Evolutionary conservation across 2,888 invertebrate genomes (phyloP).

Genomic region (Coecobrya sp.): DNA sequence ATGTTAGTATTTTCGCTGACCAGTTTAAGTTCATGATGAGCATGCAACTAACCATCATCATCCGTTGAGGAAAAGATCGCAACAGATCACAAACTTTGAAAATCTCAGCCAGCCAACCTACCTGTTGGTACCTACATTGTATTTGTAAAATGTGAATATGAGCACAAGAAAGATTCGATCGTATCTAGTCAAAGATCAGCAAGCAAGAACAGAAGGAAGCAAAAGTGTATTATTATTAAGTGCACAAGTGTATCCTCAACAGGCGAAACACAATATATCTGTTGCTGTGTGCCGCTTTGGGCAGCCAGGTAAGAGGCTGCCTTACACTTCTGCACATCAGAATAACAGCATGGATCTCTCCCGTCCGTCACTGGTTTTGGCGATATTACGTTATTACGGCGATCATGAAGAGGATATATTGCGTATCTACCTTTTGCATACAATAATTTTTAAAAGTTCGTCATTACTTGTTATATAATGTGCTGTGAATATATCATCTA

Average conservation of each 20-base stretch:
- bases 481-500: constrained; percentile 10
- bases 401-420: background rate
- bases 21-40: constrained; percentile 32
- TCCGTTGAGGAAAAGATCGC: constrained; percentile 57
- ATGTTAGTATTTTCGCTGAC: constrained; percentile 1
- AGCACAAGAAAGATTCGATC: constrained; percentile 43
- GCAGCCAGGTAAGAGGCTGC: background rate
- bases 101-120: constrained; percentile 50
- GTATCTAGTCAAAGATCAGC: constrained; percentile 28
- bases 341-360: background rate
- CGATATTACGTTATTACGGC: background rate
- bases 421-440: background rate
- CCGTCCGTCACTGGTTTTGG: background rate
- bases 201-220: constrained; percentile 19
- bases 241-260: constrained; percentile 32
- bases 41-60: background rate
- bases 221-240: constrained; percentile 35
- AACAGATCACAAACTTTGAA: constrained; percentile 63
- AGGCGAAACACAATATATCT: background rate
- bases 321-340: background rate
- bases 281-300: background rate
- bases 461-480: constrained; percentile 6
- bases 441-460: background rate
- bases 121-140: background rate
- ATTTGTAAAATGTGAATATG: constrained; percentile 5